phyloP scores from a whole-genome alignment of 2,888 invertebrate species.

The Polymixis flavicincta region DNA sequence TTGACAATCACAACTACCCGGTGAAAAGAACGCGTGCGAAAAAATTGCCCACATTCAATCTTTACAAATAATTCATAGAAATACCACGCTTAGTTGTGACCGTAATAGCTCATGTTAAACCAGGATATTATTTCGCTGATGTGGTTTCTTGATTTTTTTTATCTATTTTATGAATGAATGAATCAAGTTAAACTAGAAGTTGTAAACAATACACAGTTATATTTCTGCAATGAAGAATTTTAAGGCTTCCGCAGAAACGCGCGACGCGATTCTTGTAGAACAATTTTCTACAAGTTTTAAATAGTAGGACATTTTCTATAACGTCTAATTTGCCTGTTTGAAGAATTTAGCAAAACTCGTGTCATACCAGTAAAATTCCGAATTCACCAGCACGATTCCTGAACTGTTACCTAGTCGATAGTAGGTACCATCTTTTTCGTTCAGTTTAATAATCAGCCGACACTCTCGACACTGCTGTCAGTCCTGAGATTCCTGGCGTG shows the following conservation, averaged over 20 bases:
- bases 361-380: background rate
- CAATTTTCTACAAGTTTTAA: too few species aligned
- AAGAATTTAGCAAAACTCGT: too few species aligned
- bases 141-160: background rate
- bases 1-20: background rate
- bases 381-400: background rate
- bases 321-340: too few species aligned
- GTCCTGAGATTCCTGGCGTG: slow-evolving; percentile 35
- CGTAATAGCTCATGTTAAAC: background rate
- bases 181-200: background rate
- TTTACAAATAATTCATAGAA: background rate
- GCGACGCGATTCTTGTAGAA: too few species aligned
- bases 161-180: background rate
- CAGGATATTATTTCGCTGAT: background rate
- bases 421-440: background rate
- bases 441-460: slow-evolving; percentile 26
- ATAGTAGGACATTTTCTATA: too few species aligned
- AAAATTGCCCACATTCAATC: background rate
- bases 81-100: background rate
- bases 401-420: background rate
- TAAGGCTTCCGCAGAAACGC: too few species aligned
- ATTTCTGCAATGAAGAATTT: too few species aligned
- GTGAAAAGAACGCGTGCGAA: too few species aligned
- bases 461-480: slow-evolving; percentile 24
- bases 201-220: background rate